Base-by-base conservation (phyloP, 2,888 invertebrate species). In the Drosophila colorata region DNA sequence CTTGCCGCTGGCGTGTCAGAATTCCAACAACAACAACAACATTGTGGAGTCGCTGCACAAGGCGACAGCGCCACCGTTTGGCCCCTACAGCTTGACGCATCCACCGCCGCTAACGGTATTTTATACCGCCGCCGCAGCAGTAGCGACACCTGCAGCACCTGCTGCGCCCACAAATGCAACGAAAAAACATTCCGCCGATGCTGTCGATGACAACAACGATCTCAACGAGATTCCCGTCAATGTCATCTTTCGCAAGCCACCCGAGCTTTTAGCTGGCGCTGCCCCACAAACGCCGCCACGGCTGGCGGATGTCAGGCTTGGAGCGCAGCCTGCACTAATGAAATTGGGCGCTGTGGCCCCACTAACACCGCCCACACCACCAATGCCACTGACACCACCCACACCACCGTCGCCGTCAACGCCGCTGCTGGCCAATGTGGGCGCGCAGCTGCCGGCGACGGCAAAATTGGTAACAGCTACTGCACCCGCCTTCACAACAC, bases 191-290 rank as follows among this genome's bases (percentile, higher is more conserved):
- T 92, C 92, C 91, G 80, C 77, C 66, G 65, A 67, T 53, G 68
- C 65, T 47, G 61, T 58, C 43, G 80, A 69, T 68, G 90, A 91
- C 81, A 80, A 67, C 60, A 80, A 66, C 60, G 91, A 90, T 82
- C 83, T 90, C 71, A 90, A 90, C 69, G 91, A 92, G 83, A 91
- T 91, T 76, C 92, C 91, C 76, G 92, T 91, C 69, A 91, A 91
- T 83, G 91, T 91, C 68, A 91, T 91, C 63, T 91, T 91, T 68
- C 89, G 91, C 47, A 90, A 87, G 74, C 87, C 90, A n/a, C 69
- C 63, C 16, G 56, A 58, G 28, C 44, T 70, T 7, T 46, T 53
- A 14, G 47, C 52, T 28, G 59, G 66, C 28, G 46, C 44, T 38
- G 48, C 43, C 7, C 20, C 55, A 51, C 73, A 76, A 25, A 48